Conservation (phyloP, 1,140 invertebrate species). For the Papilio polyxenes region DNA sequence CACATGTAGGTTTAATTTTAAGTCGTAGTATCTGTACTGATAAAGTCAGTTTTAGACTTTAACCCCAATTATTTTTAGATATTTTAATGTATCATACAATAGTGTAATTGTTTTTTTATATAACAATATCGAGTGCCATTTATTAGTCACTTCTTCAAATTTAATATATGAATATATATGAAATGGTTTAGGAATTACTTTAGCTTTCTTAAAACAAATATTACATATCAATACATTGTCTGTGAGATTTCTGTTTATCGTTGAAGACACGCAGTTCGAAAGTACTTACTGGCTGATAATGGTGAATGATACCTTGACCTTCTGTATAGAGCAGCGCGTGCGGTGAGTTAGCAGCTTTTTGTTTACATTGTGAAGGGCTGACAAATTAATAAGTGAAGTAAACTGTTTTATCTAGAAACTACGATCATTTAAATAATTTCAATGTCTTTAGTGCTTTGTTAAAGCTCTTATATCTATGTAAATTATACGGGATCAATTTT, state of each 20-base stretch:
- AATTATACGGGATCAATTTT: no score
- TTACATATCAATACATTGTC: not conserved
- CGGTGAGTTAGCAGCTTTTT: not conserved
- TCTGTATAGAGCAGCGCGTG: not conserved
- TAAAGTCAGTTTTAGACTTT: constrained; percentile 6
- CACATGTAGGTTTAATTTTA: not conserved
- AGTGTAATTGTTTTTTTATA: not conserved
- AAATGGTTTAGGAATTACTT: no score
- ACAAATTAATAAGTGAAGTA: not conserved
- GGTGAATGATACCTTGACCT: not conserved
- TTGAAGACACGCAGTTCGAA: constrained; percentile 7
- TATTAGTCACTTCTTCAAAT: no score
- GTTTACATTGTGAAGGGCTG: constrained; percentile 2
- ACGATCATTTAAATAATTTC: not conserved
- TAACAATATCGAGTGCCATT: no score
- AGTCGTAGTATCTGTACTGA: not conserved
- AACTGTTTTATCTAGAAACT: not conserved
- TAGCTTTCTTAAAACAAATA: no score
- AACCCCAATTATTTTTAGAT: not conserved
- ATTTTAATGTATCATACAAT: not conserved
- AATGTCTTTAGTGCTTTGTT: not conserved
- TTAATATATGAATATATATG: no score
- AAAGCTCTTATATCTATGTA: no score
- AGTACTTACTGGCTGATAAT: constrained; percentile 1
- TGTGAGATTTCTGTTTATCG: not conserved